phyloP scores from a whole-genome alignment of 2,888 invertebrate genomes.

The Peribatodes rhomboidaria region DNA sequence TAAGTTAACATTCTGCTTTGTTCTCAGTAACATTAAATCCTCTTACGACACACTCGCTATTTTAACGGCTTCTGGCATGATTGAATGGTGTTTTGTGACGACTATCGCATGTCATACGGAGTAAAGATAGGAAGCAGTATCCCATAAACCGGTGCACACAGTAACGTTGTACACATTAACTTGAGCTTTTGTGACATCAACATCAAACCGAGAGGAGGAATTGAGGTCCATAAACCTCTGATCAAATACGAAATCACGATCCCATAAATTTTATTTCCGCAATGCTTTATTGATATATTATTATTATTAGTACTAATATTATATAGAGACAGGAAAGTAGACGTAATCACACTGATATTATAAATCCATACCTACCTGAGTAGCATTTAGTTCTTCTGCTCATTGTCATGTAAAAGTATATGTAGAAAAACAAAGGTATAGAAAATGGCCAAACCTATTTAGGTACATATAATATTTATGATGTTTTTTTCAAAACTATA shows the following conservation, averaged over 20 bases:
- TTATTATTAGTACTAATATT: not conserved
- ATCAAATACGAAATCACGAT: slow-evolving; percentile 19
- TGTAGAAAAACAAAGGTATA: no score
- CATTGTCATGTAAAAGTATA: no score
- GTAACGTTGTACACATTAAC: slow-evolving; percentile 31
- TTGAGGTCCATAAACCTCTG: slow-evolving; percentile 23
- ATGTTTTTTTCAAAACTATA: no score
- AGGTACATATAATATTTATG: no score
- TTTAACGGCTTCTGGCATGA: slow-evolving; percentile 27
- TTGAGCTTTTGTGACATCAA: slow-evolving; percentile 32
- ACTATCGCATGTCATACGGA: slow-evolving; percentile 27
- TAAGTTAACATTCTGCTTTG: not conserved
- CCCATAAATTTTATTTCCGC: slow-evolving; percentile 17
- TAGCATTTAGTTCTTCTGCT: no score
- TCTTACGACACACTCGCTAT: not conserved
- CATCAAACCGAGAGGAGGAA: slow-evolving; percentile 28
- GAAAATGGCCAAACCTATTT: no score
- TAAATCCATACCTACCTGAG: not conserved
- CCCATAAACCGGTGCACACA: slow-evolving; percentile 35
- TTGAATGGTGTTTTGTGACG: slow-evolving; percentile 35
- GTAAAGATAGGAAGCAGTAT: slow-evolving; percentile 36
- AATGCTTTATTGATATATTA: slow-evolving; percentile 12
- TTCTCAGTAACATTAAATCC: slow-evolving; percentile 8
- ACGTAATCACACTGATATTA: not conserved
- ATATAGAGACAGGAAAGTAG: not conserved